These are phyloP conservation scores for Anseranas semipalmata DNA, from an alignment of 2,113 vertebrate genomes.

Conservation along the genomic window DNA sequence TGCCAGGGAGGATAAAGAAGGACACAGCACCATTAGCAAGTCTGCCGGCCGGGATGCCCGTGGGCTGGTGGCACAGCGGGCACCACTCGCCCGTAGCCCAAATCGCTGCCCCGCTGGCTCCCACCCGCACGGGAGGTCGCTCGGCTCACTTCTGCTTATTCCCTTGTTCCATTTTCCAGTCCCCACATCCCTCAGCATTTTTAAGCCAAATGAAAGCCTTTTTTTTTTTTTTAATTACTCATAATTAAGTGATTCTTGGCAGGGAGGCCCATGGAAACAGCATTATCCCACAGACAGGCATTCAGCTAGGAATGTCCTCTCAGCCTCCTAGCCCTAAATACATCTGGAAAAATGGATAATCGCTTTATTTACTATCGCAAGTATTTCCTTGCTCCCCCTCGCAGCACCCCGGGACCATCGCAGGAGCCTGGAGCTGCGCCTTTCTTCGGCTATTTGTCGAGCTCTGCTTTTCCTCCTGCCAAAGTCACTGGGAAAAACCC, in stretches of 20 bases:
- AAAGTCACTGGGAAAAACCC: background rate
- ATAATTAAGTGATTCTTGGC: slow-evolving; percentile 61
- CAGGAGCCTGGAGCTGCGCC: background rate
- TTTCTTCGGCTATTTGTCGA: background rate
- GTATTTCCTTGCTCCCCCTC: background rate
- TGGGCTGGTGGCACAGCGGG: rapidly evolving
- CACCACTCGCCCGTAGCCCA: background rate
- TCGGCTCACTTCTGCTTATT: background rate
- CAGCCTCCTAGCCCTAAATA: background rate
- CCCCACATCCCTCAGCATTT: slow-evolving; percentile 1
- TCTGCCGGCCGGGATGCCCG: background rate
- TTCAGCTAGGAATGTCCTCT: slow-evolving; percentile 64
- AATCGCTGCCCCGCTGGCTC: background rate
- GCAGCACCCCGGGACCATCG: background rate
- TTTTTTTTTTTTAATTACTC: slow-evolving; percentile 3
- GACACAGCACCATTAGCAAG: background rate
- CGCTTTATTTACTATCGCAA: background rate
- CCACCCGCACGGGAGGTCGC: background rate
- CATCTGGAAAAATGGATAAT: background rate
- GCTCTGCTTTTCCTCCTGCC: background rate
- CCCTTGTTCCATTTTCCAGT: background rate
- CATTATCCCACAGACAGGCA: slow-evolving; percentile 19
- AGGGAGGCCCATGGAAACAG: slow-evolving; percentile 17
- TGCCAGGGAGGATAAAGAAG: background rate
- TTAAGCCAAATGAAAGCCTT: background rate